These are phyloP conservation scores for Hydractinia symbiolongicarpus DNA, from an alignment of 30 jellyfish, hydroid and myxozoan genomes.

Conservation along the genomic window DNA sequence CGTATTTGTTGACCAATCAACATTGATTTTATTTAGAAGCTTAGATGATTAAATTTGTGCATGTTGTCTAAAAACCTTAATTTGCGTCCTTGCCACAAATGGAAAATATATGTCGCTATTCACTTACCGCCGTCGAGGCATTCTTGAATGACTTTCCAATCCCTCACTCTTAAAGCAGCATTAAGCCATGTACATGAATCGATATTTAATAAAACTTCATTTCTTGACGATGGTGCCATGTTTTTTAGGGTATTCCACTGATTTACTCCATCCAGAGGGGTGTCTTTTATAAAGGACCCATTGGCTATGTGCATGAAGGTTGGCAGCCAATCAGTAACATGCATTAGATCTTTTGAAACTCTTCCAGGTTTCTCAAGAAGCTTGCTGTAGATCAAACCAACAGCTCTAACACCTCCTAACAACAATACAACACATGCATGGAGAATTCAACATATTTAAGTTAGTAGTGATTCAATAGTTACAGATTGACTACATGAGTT, in stretches of 20 bases:
- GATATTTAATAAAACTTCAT: conserved; percentile 66
- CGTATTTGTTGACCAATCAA: too few relatives aligned
- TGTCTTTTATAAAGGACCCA: conserved; percentile 7
- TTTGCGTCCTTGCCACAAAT: too few relatives aligned
- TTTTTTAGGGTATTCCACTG: conserved; percentile 57
- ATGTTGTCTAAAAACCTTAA: too few relatives aligned
- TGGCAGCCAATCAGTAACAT: conserved; percentile 90
- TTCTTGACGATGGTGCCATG: conserved; percentile 44
- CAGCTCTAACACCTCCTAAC: conserved; percentile 81
- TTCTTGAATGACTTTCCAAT: conserved; percentile 72
- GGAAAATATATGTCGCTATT: neutral
- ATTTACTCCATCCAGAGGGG: conserved; percentile 54
- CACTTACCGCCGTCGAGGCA: neutral
- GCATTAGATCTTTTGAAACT: conserved; percentile 62
- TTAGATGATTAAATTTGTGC: too few relatives aligned
- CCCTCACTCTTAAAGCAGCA: conserved; percentile 59
- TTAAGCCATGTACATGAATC: conserved; percentile 65
- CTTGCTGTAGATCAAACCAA: conserved; percentile 68
- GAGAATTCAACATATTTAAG: neutral
- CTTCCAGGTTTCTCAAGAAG: conserved; percentile 62
- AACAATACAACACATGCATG: neutral
- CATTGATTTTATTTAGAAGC: too few relatives aligned
- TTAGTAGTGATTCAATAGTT: neutral
- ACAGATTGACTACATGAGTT: too few relatives aligned
- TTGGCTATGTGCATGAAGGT: conserved; percentile 68